phyloP scores from a whole-genome alignment of 2,888 invertebrate genomes.

The Pristionchus maxplancki region DNA sequence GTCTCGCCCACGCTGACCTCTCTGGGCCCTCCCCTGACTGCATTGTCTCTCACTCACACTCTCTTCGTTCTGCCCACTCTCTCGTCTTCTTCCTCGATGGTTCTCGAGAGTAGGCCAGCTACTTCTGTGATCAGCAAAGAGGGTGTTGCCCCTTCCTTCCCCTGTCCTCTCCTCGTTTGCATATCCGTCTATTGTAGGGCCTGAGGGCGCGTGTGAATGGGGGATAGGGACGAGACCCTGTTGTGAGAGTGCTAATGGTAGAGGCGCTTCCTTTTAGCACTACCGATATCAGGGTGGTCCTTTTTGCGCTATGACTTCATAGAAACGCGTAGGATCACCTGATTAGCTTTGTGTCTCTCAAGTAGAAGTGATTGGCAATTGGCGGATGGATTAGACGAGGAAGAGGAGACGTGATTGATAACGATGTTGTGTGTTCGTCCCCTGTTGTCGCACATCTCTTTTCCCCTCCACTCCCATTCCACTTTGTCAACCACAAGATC shows the following conservation, averaged over 20 bases:
- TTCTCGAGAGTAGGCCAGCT: not conserved
- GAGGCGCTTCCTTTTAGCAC: not conserved
- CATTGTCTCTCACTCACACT: not conserved
- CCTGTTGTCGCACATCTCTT: not conserved
- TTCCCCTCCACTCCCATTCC: not conserved
- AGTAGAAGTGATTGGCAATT: not conserved
- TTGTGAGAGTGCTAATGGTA: not conserved
- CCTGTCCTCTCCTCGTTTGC: not conserved
- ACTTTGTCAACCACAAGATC: not conserved
- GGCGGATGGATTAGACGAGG: not conserved
- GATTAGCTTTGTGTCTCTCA: not conserved
- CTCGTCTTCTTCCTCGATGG: not conserved
- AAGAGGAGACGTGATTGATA: conserved; percentile 11
- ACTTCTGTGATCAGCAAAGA: not conserved
- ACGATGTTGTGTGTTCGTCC: conserved; percentile 22
- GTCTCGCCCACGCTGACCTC: not conserved
- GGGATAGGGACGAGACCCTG: not conserved
- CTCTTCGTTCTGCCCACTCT: not conserved
- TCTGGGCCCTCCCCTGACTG: not conserved
- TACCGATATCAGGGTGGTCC: not conserved
- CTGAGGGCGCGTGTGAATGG: not conserved
- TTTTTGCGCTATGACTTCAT: not conserved
- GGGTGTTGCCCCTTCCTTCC: conserved; percentile 9
- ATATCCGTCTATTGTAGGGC: conserved; percentile 44
- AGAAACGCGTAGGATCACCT: no score